A percentile compares a stretch with the other conserved stretches of the same genome.
These are phyloP conservation scores for Silurus glanis DNA, from an alignment of 2,113 vertebrate genomes.

Conservation along the genomic window DNA sequence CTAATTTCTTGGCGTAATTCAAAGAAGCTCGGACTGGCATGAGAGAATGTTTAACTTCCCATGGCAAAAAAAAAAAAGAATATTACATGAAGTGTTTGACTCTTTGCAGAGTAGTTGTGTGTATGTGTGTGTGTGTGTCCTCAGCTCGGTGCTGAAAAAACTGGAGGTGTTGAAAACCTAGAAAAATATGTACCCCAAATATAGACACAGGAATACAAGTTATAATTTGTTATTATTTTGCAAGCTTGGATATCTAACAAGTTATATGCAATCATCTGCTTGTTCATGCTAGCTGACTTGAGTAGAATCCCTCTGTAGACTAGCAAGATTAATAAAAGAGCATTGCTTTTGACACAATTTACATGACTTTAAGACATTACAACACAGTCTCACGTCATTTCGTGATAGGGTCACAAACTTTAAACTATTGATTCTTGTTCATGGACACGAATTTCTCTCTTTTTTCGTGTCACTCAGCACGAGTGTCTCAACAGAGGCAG, in stretches of 20 bases:
- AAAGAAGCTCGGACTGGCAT: not conserved
- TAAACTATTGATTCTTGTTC: no score
- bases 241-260: no score
- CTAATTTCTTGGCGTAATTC: not conserved
- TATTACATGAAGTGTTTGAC: not conserved
- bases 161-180: not conserved
- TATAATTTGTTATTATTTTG: not conserved
- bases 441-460: no score
- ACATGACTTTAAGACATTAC: no score
- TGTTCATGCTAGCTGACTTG: not conserved
- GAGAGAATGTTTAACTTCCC: not conserved
- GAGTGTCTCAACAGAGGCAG: no score
- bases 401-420: not conserved
- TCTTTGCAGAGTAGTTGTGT: no score
- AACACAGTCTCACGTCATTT: no score
- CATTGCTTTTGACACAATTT: not conserved
- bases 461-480: no score
- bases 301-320: not conserved
- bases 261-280: not conserved
- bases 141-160: not conserved
- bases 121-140: not conserved
- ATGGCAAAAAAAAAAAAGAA: not conserved
- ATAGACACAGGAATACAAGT: not conserved
- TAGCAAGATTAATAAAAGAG: not conserved
- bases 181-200: not conserved